These are phyloP conservation scores for Dromococcyx pavoninus DNA, from an alignment of 2,797 vertebrate genomes.

Conservation along the genomic window DNA sequence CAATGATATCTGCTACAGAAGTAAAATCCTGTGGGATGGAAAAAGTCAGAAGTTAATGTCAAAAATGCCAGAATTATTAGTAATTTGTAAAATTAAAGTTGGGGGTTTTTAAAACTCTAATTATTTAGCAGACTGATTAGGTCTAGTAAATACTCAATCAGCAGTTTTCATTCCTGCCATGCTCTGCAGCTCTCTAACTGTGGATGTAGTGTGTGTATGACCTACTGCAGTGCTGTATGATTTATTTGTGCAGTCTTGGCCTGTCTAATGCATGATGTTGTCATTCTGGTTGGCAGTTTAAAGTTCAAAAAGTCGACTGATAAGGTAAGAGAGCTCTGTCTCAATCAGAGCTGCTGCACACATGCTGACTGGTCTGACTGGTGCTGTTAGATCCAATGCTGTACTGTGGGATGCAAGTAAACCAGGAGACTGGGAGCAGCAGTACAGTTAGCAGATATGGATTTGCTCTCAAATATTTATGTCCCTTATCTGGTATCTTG, in stretches of 20 bases:
- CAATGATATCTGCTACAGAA: conserved; percentile 86
- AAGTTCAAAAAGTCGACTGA: background rate
- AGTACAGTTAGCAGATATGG: background rate
- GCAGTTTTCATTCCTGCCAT: background rate
- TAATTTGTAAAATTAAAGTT: background rate
- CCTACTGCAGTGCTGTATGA: background rate
- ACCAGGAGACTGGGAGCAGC: background rate
- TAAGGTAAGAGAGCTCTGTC: background rate
- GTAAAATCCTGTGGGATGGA: conserved; percentile 81
- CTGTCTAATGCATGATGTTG: background rate
- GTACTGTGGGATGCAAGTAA: background rate
- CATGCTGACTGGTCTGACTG: background rate
- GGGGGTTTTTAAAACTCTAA: background rate
- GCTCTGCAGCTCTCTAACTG: background rate
- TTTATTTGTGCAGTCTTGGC: background rate
- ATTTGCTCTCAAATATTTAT: background rate
- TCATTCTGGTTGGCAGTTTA: background rate
- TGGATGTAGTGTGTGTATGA: background rate
- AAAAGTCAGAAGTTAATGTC: background rate
- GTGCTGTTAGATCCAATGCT: background rate
- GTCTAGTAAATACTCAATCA: background rate
- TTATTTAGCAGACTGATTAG: background rate
- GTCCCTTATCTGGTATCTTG: background rate
- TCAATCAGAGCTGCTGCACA: accelerated
- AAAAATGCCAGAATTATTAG: background rate